phyloP scores from a whole-genome alignment of 2,797 vertebrate species.

The Lacerta bilineata region DNA sequence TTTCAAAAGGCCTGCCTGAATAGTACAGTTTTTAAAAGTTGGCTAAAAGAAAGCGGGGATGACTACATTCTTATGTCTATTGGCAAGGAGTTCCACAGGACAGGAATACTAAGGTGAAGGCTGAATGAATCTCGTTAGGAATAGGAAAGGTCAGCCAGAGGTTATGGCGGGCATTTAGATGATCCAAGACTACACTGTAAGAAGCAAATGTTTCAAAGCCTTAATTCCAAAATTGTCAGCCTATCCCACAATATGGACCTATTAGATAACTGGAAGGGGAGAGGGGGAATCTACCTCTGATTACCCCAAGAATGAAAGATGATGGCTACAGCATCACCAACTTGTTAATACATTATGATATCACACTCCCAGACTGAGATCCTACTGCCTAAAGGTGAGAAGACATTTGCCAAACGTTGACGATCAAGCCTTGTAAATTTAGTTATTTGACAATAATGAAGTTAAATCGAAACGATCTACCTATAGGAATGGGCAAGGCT shows the following conservation, averaged over 20 bases:
- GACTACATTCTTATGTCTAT: too few relatives aligned
- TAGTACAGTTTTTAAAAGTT: too few relatives aligned
- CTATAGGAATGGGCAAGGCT: conserved; percentile 17
- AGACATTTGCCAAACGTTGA: neutral
- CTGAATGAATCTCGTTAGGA: too few relatives aligned
- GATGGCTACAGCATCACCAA: neutral
- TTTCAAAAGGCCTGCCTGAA: too few relatives aligned
- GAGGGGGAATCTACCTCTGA: neutral
- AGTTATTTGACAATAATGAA: neutral
- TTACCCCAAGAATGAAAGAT: neutral
- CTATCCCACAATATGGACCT: neutral
- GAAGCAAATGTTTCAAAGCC: too few relatives aligned
- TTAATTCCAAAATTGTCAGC: neutral
- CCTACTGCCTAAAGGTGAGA: neutral
- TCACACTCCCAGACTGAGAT: neutral
- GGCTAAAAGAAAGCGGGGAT: too few relatives aligned
- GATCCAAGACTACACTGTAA: too few relatives aligned
- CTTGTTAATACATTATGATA: neutral
- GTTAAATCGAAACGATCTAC: conserved; percentile 29
- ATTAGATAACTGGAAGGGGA: neutral
- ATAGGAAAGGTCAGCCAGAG: too few relatives aligned
- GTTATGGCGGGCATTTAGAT: too few relatives aligned
- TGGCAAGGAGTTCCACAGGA: too few relatives aligned
- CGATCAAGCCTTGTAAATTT: accelerated
- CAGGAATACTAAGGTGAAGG: too few relatives aligned